Evolutionary conservation across 2,113 vertebrate genomes (phyloP).

Genomic region (Takifugu bimaculatus): DNA sequence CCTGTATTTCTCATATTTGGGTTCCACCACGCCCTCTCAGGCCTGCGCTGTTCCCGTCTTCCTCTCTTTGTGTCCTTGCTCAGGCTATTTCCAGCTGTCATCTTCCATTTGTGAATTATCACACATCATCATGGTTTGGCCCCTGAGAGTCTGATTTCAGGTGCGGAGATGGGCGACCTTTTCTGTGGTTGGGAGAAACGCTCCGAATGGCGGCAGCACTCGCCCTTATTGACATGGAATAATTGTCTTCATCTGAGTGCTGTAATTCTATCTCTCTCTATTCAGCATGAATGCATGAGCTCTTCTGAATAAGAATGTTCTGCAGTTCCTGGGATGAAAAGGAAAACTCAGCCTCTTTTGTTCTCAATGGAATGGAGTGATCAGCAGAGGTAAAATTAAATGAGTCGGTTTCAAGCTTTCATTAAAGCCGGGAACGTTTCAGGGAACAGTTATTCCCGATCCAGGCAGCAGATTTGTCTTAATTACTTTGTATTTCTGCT

Average conservation of each 20-base stretch:
- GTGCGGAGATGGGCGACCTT: constrained; percentile 38
- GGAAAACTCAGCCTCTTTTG: constrained; percentile 1
- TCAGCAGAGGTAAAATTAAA: too few relatives aligned
- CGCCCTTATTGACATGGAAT: constrained; percentile 24
- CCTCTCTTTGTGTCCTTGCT: neutral
- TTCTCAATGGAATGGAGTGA: neutral
- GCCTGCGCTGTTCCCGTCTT: neutral
- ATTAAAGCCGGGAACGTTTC: too few relatives aligned
- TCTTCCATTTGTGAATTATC: constrained; percentile 35
- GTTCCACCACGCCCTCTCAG: neutral
- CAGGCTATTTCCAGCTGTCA: constrained; percentile 30
- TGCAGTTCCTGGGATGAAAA: too few relatives aligned
- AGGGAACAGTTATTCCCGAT: too few relatives aligned
- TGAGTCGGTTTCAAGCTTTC: too few relatives aligned
- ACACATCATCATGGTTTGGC: constrained; percentile 14
- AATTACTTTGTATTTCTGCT: too few relatives aligned
- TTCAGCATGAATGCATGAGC: constrained; percentile 22
- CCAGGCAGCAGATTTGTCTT: too few relatives aligned
- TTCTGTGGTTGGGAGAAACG: neutral
- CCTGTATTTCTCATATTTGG: too few relatives aligned
- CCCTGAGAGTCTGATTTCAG: constrained; percentile 44
- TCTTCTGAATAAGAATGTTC: constrained; percentile 16
- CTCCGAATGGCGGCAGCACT: constrained; percentile 22
- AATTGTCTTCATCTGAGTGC: constrained; percentile 37
- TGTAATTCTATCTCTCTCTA: constrained; percentile 34